Percentiles rank a stretch among this genome's conserved stretches.
Evolutionary conservation across 2,113 vertebrate species (phyloP).

Genomic region (Ranitomeya variabilis): DNA sequence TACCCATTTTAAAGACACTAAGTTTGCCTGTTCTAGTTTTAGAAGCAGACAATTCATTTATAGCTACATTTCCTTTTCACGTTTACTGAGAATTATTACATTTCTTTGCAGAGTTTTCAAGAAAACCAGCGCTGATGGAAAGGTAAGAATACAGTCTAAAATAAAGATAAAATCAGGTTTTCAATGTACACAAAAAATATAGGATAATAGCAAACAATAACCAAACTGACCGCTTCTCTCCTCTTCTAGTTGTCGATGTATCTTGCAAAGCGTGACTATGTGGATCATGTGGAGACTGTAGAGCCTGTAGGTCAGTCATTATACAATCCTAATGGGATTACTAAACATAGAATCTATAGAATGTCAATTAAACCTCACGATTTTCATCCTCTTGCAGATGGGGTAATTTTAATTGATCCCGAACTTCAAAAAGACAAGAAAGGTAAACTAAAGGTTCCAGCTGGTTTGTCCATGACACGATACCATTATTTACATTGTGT

Average conservation of each 20-base stretch:
- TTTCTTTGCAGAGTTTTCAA: slow-evolving; percentile 79
- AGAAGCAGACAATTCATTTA: not conserved
- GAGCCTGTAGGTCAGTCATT: slow-evolving; percentile 79
- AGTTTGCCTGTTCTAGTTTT: not conserved
- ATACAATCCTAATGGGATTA: not conserved
- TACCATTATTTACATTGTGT: not conserved
- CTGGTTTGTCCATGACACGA: not conserved
- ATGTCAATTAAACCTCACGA: not conserved
- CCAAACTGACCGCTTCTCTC: not conserved
- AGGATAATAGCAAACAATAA: not conserved
- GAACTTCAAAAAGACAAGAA: slow-evolving; percentile 81
- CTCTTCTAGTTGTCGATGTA: slow-evolving; percentile 79
- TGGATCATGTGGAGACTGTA: slow-evolving; percentile 82
- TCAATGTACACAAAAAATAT: not conserved
- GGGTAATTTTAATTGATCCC: slow-evolving; percentile 82
- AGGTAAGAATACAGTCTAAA: slow-evolving; percentile 69
- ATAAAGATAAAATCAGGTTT: not conserved
- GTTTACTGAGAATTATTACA: no score
- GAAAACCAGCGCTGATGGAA: slow-evolving; percentile 83
- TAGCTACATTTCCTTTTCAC: not conserved
- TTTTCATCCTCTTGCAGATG: slow-evolving; percentile 71
- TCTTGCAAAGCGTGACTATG: slow-evolving; percentile 86
- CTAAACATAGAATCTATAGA: not conserved
- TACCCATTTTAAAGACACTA: not conserved
- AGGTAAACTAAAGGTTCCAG: slow-evolving; percentile 70